Evolutionary conservation across 35 echinoderm and acorn worm species (phyloP), one percentile per base, ranked within the genome.

Genomic region (Anneissia japonica): DNA sequence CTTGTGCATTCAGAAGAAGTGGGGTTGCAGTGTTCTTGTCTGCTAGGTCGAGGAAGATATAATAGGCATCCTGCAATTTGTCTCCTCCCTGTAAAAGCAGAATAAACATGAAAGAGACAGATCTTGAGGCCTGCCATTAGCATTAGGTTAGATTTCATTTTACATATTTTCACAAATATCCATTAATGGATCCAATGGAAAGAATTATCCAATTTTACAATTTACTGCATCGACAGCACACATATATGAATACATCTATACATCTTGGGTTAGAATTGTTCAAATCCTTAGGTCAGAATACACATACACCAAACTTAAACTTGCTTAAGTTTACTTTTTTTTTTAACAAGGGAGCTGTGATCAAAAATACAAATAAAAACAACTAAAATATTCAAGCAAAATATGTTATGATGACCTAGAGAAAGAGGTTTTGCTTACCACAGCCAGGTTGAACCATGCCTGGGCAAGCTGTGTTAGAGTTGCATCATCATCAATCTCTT

Each of bases 41-140:
- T 31, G 91, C 95, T 30, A 97, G 79, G 51, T 97, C 95, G 72
- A 93, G 95, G 79, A 97, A 97, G 35, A 97, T 97, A 81, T 97
- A 97, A 46, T 94, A 97, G 0, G 95, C 95, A 97, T 97, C 95
- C 87, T 97, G 95, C n/a, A 97, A 83, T 55, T 97, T 97, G 30
- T 97, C 95, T 23, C 95, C 95, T 77, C 95, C 95, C 95, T 97
- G 46, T 11, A 9, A 73, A 81, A 33, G 31, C 0, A 77, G 83
- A 31, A 72, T 16, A 37, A 39, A 37, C 32, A 38, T 7, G 39
- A 31, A 88, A 0, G 34, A 34, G 39, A 16, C 10, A 86, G 11
- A 26, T 10, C 76, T 12, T 14, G 12, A 64, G 51, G 28, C 13
- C 12, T 64, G 28, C 51, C 13, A 28, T 28, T 64, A 64, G 51